Percentiles rank a stretch among this genome's conserved stretches.
Evolutionary conservation across 2,888 invertebrate genomes (phyloP).

Genomic region (Latrodectus hesperus): DNA sequence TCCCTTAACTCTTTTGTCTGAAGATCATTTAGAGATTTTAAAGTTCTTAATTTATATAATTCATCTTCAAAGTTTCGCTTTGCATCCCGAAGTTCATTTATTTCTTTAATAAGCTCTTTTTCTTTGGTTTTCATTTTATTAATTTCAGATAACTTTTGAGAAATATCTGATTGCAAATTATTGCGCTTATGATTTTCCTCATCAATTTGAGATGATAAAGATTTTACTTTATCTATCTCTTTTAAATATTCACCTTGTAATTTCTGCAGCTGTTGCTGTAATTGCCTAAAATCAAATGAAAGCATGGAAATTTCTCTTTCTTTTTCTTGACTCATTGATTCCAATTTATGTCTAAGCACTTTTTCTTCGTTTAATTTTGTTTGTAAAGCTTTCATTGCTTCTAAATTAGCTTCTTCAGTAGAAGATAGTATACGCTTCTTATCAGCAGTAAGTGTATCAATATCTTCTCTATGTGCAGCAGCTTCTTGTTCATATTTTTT

Average conservation of each 20-base stretch:
- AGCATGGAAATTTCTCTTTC: slow-evolving; percentile 96
- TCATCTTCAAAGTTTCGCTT: slow-evolving; percentile 85
- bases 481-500: slow-evolving; percentile 74
- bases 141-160: slow-evolving; percentile 82
- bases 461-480: slow-evolving; percentile 82
- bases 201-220: slow-evolving; percentile 89
- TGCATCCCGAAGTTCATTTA: slow-evolving; percentile 81
- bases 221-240: slow-evolving; percentile 88
- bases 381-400: slow-evolving; percentile 95
- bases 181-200: slow-evolving; percentile 92
- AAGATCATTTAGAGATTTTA: slow-evolving; percentile 81
- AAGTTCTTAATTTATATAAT: slow-evolving; percentile 82
- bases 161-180: slow-evolving; percentile 87
- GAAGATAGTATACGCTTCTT: slow-evolving; percentile 74
- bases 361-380: slow-evolving; percentile 94
- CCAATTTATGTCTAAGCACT: slow-evolving; percentile 87
- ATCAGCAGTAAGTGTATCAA: slow-evolving; percentile 74
- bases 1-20: slow-evolving; percentile 94
- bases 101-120: slow-evolving; percentile 83
- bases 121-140: slow-evolving; percentile 84
- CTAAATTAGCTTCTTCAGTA: slow-evolving; percentile 87
- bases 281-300: slow-evolving; percentile 94
- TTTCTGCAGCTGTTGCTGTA: slow-evolving; percentile 89
- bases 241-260: slow-evolving; percentile 93
- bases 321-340: slow-evolving; percentile 85